phyloP scores from a whole-genome alignment of 2,888 invertebrate species.

The Chrysolina americana region DNA sequence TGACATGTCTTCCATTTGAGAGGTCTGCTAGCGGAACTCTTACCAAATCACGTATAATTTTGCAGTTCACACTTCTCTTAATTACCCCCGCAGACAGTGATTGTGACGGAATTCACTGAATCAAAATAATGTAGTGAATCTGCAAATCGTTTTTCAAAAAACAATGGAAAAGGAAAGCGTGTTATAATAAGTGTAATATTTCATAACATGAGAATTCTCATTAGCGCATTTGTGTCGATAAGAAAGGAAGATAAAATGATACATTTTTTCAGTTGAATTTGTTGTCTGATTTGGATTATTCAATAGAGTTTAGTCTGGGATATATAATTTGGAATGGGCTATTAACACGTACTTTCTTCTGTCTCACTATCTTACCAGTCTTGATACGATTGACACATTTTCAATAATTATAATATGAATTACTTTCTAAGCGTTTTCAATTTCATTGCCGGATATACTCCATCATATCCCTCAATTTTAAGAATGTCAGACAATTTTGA shows the following conservation, averaged over 20 bases:
- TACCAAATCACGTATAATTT: not conserved
- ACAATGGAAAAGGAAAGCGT: conserved; percentile 12
- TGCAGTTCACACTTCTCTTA: not conserved
- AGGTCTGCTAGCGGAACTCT: not conserved
- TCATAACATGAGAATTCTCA: conserved; percentile 9
- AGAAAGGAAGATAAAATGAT: no score
- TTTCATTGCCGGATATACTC: conserved; percentile 12
- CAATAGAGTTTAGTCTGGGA: no score
- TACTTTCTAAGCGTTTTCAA: not conserved
- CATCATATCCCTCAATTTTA: not conserved
- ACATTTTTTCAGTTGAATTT: no score
- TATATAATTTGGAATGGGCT: no score
- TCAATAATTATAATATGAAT: not conserved
- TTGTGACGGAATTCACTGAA: not conserved
- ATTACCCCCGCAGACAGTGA: not conserved
- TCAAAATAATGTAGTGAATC: not conserved
- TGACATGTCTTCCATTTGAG: not conserved
- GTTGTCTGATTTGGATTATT: no score
- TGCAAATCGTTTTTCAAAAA: not conserved
- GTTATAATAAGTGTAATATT: not conserved
- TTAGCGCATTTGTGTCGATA: not conserved
- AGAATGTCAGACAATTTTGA: not conserved
- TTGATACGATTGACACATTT: not conserved
- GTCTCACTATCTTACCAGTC: no score
- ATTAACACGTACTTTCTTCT: no score